These are phyloP conservation scores for Phymanthus crucifer DNA, from an alignment of 92 coral and sea anemone species.

Conservation along the genomic window DNA sequence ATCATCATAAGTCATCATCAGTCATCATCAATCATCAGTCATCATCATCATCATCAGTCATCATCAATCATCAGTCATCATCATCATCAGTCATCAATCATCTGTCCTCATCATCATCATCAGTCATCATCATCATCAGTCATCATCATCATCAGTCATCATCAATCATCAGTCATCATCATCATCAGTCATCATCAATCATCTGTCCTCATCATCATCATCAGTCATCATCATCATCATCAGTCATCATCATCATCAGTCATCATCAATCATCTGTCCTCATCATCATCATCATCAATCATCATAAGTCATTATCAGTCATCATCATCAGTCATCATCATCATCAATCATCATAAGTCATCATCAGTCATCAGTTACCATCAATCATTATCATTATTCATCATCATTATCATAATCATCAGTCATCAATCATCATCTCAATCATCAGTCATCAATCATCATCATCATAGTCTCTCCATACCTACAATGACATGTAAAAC, in stretches of 20 bases:
- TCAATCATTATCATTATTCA: background rate
- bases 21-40: conserved; percentile 5
- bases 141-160: background rate
- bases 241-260: background rate
- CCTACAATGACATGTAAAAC: too few relatives aligned
- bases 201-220: background rate
- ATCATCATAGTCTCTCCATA: background rate
- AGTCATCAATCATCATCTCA: background rate
- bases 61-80: background rate
- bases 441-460: background rate
- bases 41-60: background rate
- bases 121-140: background rate
- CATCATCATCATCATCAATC: conserved; percentile 2
- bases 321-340: background rate
- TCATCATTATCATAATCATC: background rate
- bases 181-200: background rate
- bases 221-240: background rate
- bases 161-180: background rate
- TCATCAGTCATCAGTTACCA: background rate
- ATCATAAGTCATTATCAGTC: background rate
- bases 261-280: background rate
- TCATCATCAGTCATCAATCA: too few relatives aligned
- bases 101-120: background rate
- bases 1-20: background rate
- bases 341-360: background rate